A percentile compares a stretch with the other conserved stretches of the same genome.
These are phyloP conservation scores for Nannoperca australis DNA, from an alignment of 2,797 vertebrate species.

Conservation along the genomic window DNA sequence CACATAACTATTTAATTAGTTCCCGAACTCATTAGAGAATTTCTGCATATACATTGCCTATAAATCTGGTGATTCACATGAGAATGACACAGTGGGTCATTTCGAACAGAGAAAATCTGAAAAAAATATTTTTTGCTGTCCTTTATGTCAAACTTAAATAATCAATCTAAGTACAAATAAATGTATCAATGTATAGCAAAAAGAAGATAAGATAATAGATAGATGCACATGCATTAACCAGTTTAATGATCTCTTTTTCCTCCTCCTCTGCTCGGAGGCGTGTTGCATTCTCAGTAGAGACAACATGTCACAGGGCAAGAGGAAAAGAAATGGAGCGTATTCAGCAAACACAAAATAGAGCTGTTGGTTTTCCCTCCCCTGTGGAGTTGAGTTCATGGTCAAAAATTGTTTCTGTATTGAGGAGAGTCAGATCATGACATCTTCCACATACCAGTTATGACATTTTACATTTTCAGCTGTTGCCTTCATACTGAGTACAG, in stretches of 20 bases:
- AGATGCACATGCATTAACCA: conserved; percentile 31
- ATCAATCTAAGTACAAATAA: background rate
- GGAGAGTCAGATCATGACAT: conserved; percentile 39
- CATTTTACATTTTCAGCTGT: conserved; percentile 46
- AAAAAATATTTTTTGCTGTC: conserved; percentile 4
- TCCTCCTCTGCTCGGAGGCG: conserved; percentile 19
- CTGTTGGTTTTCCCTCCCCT: conserved; percentile 52
- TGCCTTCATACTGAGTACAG: conserved; percentile 10
- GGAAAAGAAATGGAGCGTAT: conserved; percentile 52
- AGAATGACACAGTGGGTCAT: conserved; percentile 15
- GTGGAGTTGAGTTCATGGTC: conserved; percentile 40
- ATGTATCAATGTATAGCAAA: background rate
- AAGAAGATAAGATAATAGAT: background rate
- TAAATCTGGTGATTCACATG: conserved; percentile 51
- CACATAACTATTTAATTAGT: conserved; percentile 79
- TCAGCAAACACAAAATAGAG: conserved; percentile 63
- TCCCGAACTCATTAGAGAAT: conserved; percentile 72
- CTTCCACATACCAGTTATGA: conserved; percentile 24
- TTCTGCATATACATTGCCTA: conserved; percentile 59
- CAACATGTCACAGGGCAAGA: conserved; percentile 52
- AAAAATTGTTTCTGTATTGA: conserved; percentile 27
- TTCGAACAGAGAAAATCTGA: conserved; percentile 10
- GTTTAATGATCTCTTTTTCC: conserved; percentile 34
- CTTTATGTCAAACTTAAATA: conserved; percentile 7
- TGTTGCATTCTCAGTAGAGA: conserved; percentile 40